phyloP scores from a whole-genome alignment of 2,888 invertebrate species.

The Drosophila ustulata region DNA sequence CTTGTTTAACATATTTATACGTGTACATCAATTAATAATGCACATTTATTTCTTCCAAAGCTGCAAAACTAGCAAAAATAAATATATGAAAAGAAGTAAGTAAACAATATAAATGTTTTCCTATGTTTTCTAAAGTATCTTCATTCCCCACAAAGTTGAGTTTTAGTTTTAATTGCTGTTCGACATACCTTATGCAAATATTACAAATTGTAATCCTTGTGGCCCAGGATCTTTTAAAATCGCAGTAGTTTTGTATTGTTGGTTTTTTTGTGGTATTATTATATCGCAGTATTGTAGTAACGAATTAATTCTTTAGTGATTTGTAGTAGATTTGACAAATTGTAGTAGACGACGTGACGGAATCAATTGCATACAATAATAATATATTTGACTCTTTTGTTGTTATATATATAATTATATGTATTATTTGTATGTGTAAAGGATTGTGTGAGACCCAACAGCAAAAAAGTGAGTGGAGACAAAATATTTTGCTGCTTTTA shows the following conservation, averaged over 20 bases:
- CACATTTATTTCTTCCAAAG: too few relatives aligned
- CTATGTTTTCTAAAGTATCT: neutral
- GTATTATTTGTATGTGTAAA: slow-evolving; percentile 4
- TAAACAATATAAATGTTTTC: too few relatives aligned
- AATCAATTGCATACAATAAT: slow-evolving; percentile 74
- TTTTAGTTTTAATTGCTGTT: neutral
- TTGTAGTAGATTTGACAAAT: slow-evolving; percentile 72
- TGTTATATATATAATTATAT: slow-evolving; percentile 15
- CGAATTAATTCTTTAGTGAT: slow-evolving; percentile 24
- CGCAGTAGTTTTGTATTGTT: slow-evolving; percentile 24
- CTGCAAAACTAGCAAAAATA: too few relatives aligned
- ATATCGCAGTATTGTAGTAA: slow-evolving; percentile 50
- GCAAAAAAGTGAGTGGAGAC: slow-evolving; percentile 8
- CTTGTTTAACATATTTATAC: too few relatives aligned
- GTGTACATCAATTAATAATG: too few relatives aligned
- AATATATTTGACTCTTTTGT: slow-evolving; percentile 37
- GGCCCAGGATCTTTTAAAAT: slow-evolving; percentile 8
- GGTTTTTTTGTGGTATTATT: slow-evolving; percentile 1
- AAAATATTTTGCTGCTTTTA: slow-evolving; percentile 3
- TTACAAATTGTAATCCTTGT: slow-evolving; percentile 43
- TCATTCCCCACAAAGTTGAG: neutral
- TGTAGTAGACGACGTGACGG: slow-evolving; percentile 82
- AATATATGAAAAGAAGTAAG: too few relatives aligned
- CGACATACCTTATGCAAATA: slow-evolving; percentile 47
- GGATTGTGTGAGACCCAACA: slow-evolving; percentile 32